These are phyloP conservation scores for Coptodon rendalli DNA, from an alignment of 2,113 vertebrate species.

Conservation along the genomic window DNA sequence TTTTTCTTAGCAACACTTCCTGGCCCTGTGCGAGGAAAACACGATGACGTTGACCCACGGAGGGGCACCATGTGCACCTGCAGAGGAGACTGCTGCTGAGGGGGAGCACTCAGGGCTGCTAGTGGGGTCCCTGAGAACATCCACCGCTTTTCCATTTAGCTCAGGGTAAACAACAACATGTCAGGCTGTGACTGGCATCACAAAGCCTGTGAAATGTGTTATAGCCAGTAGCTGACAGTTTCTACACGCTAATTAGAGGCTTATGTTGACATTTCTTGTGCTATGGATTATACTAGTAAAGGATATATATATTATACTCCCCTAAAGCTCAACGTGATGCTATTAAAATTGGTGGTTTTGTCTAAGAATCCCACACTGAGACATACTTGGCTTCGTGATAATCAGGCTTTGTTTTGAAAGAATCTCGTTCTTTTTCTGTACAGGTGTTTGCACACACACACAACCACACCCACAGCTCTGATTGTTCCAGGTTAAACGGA, in stretches of 20 bases:
- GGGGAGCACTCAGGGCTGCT: slow-evolving; percentile 1
- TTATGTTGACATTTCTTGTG: neutral
- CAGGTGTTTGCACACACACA: neutral
- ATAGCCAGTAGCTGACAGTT: neutral
- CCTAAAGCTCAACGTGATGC: neutral
- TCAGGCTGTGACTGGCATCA: neutral
- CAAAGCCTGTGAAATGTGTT: neutral
- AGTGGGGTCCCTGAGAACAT: neutral
- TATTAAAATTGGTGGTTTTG: neutral
- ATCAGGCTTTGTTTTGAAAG: neutral
- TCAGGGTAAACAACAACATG: neutral
- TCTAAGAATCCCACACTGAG: neutral
- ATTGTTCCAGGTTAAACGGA: neutral
- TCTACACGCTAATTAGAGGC: neutral
- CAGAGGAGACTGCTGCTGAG: neutral
- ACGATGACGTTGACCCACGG: neutral
- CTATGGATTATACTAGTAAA: neutral
- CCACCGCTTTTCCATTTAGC: neutral
- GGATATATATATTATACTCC: neutral
- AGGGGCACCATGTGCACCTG: slow-evolving; percentile 8
- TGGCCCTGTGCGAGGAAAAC: slow-evolving; percentile 17
- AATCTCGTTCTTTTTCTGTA: neutral
- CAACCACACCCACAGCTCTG: neutral
- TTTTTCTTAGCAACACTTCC: slow-evolving; percentile 5
- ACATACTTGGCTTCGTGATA: neutral